phyloP scores from a whole-genome alignment of 2,113 vertebrate genomes.

The Callipepla squamata region DNA sequence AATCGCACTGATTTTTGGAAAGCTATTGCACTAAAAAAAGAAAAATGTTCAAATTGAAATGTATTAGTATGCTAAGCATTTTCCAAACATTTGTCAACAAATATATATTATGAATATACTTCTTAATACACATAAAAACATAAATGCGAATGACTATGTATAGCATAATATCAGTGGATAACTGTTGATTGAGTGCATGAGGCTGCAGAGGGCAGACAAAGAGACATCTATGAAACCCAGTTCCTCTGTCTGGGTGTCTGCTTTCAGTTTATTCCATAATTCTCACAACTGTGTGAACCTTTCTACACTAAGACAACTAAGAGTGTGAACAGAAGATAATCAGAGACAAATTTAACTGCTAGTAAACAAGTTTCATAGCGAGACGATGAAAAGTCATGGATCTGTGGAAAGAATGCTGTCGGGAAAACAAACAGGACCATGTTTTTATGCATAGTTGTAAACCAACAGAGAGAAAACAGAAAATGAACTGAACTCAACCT shows the following conservation, averaged over 20 bases:
- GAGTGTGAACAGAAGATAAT: not conserved
- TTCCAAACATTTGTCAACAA: not conserved
- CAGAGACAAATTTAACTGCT: not conserved
- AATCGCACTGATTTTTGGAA: not conserved
- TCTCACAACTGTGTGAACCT: not conserved
- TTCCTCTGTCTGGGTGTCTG: not conserved
- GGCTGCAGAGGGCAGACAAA: not conserved
- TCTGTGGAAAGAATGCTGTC: not conserved
- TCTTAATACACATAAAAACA: no score
- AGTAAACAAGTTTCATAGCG: not conserved
- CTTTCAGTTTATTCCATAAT: not conserved
- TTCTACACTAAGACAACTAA: not conserved
- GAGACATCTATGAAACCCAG: not conserved
- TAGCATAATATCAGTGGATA: not conserved
- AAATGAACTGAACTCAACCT: not conserved
- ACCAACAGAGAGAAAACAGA: not conserved
- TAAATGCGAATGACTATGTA: not conserved
- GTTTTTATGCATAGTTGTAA: not conserved
- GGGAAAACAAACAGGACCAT: rapidly evolving
- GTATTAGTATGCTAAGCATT: not conserved
- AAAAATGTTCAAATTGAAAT: not conserved
- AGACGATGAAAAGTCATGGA: not conserved
- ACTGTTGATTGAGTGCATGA: not conserved
- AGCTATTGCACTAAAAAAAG: not conserved
- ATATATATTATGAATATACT: no score